Evolutionary conservation across 2,113 vertebrate genomes (phyloP).

Genomic region (Hyperoodon ampullatus): DNA sequence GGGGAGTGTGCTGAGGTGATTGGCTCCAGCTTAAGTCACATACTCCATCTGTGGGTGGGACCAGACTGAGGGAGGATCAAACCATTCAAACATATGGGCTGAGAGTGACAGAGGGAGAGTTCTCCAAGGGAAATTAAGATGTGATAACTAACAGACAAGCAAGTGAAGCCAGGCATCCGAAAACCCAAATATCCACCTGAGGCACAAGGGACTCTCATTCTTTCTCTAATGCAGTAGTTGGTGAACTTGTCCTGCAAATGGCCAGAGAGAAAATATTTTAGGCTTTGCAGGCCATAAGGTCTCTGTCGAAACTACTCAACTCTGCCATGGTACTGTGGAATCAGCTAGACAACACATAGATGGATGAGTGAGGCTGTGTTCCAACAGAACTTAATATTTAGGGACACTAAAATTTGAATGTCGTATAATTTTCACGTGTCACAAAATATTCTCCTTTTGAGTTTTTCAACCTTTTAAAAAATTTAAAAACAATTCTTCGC

Average conservation of each 20-base stretch:
- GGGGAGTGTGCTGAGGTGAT: rapidly evolving
- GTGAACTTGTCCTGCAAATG: not conserved
- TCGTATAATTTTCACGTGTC: not conserved
- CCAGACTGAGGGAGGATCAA: not conserved
- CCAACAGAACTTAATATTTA: slow-evolving; percentile 53
- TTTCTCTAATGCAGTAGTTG: not conserved
- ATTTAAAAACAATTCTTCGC: not conserved
- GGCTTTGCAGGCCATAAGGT: not conserved
- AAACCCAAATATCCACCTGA: not conserved
- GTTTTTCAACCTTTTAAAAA: slow-evolving; percentile 17
- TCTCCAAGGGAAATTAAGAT: not conserved
- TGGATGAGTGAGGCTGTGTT: not conserved
- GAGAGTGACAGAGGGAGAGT: not conserved
- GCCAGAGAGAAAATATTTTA: not conserved
- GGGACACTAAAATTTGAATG: slow-evolving; percentile 36
- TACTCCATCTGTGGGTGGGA: not conserved
- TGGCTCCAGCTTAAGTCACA: not conserved
- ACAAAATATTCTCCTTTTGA: slow-evolving; percentile 46
- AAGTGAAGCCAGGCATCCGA: not conserved
- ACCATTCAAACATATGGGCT: not conserved
- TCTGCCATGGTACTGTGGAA: not conserved
- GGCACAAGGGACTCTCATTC: not conserved
- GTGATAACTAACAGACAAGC: not conserved
- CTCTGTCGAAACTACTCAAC: not conserved
- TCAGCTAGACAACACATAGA: slow-evolving; percentile 18